phyloP scores from a whole-genome alignment of 2,888 invertebrate species.

The Sicus ferrugineus region DNA sequence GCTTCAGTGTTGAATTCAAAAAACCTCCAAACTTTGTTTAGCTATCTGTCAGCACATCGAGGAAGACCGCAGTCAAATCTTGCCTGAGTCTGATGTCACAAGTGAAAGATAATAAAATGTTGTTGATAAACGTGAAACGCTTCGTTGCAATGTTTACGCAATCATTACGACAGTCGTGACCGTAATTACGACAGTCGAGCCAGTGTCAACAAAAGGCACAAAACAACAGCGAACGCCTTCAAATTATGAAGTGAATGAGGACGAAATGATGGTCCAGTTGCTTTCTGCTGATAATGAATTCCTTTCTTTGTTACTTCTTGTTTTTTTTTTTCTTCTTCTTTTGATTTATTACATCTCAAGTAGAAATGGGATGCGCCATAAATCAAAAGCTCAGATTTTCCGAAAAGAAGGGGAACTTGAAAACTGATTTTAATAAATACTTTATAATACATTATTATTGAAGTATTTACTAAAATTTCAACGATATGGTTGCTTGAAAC shows the following conservation, averaged over 20 bases:
- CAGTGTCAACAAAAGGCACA: background rate
- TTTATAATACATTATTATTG: too few species aligned
- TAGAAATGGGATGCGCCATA: too few species aligned
- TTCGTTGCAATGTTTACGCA: background rate
- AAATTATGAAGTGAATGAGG: background rate
- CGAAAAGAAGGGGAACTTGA: too few species aligned
- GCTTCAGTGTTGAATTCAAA: background rate
- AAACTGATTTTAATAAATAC: too few species aligned
- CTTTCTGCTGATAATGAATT: too few species aligned
- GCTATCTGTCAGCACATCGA: background rate
- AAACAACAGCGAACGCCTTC: background rate
- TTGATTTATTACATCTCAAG: background rate
- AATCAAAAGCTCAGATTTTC: too few species aligned
- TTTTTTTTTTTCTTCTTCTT: background rate
- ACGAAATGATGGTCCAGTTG: too few species aligned
- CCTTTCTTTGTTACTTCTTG: too few species aligned
- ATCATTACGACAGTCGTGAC: slow-evolving; percentile 25
- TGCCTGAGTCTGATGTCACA: background rate
- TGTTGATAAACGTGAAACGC: background rate
- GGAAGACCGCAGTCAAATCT: background rate
- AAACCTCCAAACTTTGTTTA: background rate
- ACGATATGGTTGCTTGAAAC: too few species aligned
- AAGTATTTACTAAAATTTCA: too few species aligned
- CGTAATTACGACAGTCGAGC: slow-evolving; percentile 23
- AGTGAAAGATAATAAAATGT: slow-evolving; percentile 4